Evolutionary conservation across 2,888 invertebrate species (phyloP).

Genomic region (Gastrophysa polygoni): DNA sequence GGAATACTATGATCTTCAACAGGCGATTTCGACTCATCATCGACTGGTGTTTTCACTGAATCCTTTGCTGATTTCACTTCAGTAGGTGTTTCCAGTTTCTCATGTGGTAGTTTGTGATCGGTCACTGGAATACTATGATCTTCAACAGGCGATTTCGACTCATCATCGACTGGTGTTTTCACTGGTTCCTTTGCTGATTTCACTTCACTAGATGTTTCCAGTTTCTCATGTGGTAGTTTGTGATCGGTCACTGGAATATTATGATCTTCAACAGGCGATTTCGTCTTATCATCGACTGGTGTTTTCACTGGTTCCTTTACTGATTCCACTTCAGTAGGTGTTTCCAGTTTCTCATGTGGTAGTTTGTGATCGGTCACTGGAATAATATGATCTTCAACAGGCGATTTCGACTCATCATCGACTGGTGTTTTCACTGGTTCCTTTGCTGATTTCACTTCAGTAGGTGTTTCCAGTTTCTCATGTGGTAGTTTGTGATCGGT

Average conservation of each 20-base stretch:
- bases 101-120: not conserved
- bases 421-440: not conserved
- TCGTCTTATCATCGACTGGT: not conserved
- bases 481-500: not conserved
- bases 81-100: not conserved
- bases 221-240: no score
- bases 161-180: not conserved
- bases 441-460: no score
- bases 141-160: not conserved
- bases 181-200: not conserved
- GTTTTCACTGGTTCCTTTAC: no score
- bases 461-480: slow-evolving; percentile 3
- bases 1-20: no score
- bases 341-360: no score
- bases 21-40: no score
- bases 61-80: no score
- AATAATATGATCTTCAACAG: no score
- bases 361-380: no score
- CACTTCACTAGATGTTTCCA: not conserved
- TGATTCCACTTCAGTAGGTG: no score
- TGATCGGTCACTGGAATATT: not conserved
- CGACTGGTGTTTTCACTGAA: no score
- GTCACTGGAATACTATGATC: not conserved
- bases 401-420: not conserved
- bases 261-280: not conserved